Evolutionary conservation across 1,140 invertebrate genomes (phyloP), one percentile per base, ranked within the genome.

Genomic region (Drosophila paulistorum): DNA sequence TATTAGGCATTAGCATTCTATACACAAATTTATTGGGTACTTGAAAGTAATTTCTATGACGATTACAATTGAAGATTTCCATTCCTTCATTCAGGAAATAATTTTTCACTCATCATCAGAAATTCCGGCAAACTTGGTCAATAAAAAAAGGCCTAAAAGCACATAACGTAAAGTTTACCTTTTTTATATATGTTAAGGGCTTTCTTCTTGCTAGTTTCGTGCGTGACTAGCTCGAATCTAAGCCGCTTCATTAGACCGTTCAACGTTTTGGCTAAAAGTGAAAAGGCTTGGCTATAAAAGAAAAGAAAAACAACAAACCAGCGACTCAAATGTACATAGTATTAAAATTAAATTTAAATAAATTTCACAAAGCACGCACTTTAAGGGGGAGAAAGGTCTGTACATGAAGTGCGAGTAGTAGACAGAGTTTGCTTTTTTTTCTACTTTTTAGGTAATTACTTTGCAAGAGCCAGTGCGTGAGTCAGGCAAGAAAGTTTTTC

Each of bases 331-430:
- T 66, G 74, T 74, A 75, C 74, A 81, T 70, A 77, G 83, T 83
- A 80, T 83, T 77, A 76, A 86, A 87, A 86, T 86, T 79, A 83
- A 87, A 89, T 89, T 89, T 87, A 83, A 87, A 89, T 89, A 89
- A 87, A 83, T 87, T 89, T 77, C 73, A 77, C 79, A 78, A 74
- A 41, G 64, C 83, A 86, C 84, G 83, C 83, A 86, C 76, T 70
- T 45, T 55, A 74, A 42, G 45, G 65, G 78, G 77, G 7, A 9
- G 14, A 48, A 20, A 23, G 30, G 30, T 30, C 17, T 51, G 45
- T 51, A 51, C 17, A 11, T 51, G 45, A 51, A 51, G 45, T 51
- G 11, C 9, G 45, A 23, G 45, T 51, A 51, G 9, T 58, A 55
- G 23, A 62, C 42, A 51, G n/a, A 30, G 42, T 51, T 60, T 48